Base-by-base conservation (phyloP, 1,140 invertebrate species). In the Drosophila repleta region DNA sequence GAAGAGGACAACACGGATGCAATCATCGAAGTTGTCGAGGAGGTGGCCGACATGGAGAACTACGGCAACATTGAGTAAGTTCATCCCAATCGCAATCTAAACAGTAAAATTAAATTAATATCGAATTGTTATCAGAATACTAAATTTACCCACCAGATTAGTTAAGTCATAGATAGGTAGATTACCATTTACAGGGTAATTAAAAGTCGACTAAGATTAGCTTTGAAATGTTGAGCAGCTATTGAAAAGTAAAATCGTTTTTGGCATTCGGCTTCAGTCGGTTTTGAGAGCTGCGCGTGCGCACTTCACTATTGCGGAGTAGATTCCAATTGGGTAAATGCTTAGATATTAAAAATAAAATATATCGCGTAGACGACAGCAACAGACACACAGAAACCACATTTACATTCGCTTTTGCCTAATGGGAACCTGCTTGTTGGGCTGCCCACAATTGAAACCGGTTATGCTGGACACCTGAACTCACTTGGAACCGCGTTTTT, bases 11-110 rank as follows among this genome's bases (percentile, higher is more conserved):
- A 83, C 37, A 51, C 82, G 15, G 83, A 88, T 63, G 66, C 75
- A 11, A 88, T 88, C 17, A 88, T 88, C 15, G 83, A 88, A 43
- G 83, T 89, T 4, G 79, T 88, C 4, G 83, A 79, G 20, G 83
- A 88, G 52, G 67, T 61, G 15, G 26, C 68, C 8, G 84, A 88
- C 3, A 58, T 83, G 20, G 83, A 88, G 3, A 63, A 48, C 55
- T 88, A 89, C 18, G 76, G 67, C 8, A 21, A 56, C 15, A 64
- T 83, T 51, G 76, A 76, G 83, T 88, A 79, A 61, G 83, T 87
- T 35, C 11, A 52, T 18, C 7, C 6, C 6, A 32, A 3, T 29
- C 21, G n/a, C 7, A 58, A 39, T 17, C 1, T 15, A 3, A 56
- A 26, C 17, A 41, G 6, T 53, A 53, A 43, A 26, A 0, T 43